These are phyloP conservation scores for Philhelius pedissequus DNA, from an alignment of 2,888 invertebrate genomes.

Conservation along the genomic window DNA sequence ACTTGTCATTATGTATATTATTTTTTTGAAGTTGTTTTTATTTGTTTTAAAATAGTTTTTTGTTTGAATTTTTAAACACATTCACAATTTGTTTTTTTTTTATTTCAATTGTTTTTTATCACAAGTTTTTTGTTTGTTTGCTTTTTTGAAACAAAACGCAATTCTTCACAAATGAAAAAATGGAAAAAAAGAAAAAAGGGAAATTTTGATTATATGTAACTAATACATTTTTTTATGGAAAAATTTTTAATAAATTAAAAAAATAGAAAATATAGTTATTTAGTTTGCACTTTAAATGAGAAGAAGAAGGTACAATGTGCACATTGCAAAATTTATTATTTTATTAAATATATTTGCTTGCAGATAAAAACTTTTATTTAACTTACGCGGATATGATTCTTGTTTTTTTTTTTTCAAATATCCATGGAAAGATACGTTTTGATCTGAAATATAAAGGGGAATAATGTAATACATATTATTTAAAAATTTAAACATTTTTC, in stretches of 20 bases:
- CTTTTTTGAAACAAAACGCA: constrained; percentile 52
- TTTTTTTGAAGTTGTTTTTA: constrained; percentile 12
- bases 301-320: neutral
- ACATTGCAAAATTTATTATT: neutral
- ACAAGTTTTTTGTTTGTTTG: constrained; percentile 47
- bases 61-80: constrained; percentile 57
- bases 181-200: neutral
- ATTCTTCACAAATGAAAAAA: constrained; percentile 28
- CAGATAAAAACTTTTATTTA: neutral
- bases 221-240: too few relatives aligned
- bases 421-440: constrained; percentile 57
- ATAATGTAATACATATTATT: neutral
- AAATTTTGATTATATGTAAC: neutral
- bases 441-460: constrained; percentile 28
- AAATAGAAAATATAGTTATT: neutral
- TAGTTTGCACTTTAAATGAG: neutral
- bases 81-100: constrained; percentile 53
- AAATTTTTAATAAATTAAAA: neutral
- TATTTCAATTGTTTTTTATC: constrained; percentile 64
- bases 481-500: too few relatives aligned
- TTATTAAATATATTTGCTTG: neutral
- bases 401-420: constrained; percentile 49
- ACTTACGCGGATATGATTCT: constrained; percentile 65
- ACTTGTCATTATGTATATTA: constrained; percentile 66
- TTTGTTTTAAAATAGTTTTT: constrained; percentile 49